Base-by-base conservation (phyloP, 2,888 invertebrate species). In the Desoria tigrina region DNA sequence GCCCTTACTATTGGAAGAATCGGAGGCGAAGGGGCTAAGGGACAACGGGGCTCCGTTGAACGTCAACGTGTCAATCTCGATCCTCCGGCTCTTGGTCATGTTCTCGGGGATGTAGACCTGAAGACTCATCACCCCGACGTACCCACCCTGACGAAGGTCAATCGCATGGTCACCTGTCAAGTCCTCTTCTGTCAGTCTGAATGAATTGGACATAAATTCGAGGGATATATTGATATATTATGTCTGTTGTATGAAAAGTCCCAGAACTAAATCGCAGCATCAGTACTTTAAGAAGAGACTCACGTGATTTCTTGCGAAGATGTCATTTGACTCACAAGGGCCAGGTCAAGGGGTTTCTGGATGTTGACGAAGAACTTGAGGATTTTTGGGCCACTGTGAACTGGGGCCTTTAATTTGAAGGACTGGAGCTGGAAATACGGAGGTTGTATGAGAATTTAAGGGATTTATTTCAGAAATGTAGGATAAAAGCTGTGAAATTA, bases 51-150 rank as follows among this genome's bases (percentile, higher is more conserved):
- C 61, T n/a, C 70, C 70, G 28, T 62, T 57, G 7, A 70, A 42
- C 11, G 51, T 50, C 21, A 70, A 39, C 18, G 37, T 39, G 23
- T 70, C 70, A 14, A 70, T 65, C 55, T 70, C 70, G 3, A 67
- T 65, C 53, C 64, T 64, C 11, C 65, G 54, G 27, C 58, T 63
- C 9, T 64, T 65, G 16, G 65, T 61, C 65, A 66, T 66, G n/a
- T 66, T 70, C 51, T 70, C 70, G 0, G 70, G 66, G 14, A 66
- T 65, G 32, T 59, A 66, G 39, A 70, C 62, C 32, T 70, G 70
- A n/a, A 70, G 42, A 37, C 51, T 65, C 21, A 58, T 57, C 2
- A 70, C 65, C 1, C 61, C 62, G 4, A 64, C 62, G 11, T 62
- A 18, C 1, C 62, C 60, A n/a, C 65, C 67, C 3, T 37, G 51